Evolutionary conservation across 2,888 invertebrate species (phyloP).

Genomic region (Cephus pygmeus): DNA sequence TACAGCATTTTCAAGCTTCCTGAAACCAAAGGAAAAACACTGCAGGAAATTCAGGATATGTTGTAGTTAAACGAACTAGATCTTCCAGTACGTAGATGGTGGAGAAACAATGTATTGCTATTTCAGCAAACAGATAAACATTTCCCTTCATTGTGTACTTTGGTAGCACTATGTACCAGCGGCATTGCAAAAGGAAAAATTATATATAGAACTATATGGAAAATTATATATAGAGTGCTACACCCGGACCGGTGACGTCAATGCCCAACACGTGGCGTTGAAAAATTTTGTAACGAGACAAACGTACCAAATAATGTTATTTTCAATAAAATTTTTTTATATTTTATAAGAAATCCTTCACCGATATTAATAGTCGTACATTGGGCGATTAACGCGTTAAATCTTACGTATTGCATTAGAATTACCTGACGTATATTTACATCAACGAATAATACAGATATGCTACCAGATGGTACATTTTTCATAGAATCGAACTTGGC

Average conservation of each 20-base stretch:
- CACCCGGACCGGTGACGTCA: slow-evolving; percentile 41
- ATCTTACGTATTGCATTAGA: too few species aligned
- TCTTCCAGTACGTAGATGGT: background rate
- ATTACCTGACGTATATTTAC: too few species aligned
- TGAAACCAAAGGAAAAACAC: slow-evolving; percentile 55
- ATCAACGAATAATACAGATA: too few species aligned
- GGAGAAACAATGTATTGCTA: background rate
- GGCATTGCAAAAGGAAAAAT: slow-evolving; percentile 25
- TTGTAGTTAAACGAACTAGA: slow-evolving; percentile 16
- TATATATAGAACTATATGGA: slow-evolving; percentile 32
- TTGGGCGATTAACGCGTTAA: too few species aligned
- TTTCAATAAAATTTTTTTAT: too few species aligned
- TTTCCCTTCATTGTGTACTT: slow-evolving; percentile 25
- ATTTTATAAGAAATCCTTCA: too few species aligned
- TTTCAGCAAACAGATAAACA: background rate
- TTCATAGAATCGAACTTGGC: too few species aligned
- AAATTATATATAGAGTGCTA: slow-evolving; percentile 46
- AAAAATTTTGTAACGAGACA: slow-evolving; percentile 16
- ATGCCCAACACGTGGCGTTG: slow-evolving; percentile 39
- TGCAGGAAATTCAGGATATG: slow-evolving; percentile 53
- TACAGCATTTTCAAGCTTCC: slow-evolving; percentile 41
- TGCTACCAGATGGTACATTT: too few species aligned
- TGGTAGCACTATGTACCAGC: slow-evolving; percentile 47
- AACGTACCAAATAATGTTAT: slow-evolving; percentile 25
- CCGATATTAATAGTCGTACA: too few species aligned